These are phyloP conservation scores for Hirtodrosophila alboralis DNA, from an alignment of 2,888 invertebrate genomes.

Conservation along the genomic window DNA sequence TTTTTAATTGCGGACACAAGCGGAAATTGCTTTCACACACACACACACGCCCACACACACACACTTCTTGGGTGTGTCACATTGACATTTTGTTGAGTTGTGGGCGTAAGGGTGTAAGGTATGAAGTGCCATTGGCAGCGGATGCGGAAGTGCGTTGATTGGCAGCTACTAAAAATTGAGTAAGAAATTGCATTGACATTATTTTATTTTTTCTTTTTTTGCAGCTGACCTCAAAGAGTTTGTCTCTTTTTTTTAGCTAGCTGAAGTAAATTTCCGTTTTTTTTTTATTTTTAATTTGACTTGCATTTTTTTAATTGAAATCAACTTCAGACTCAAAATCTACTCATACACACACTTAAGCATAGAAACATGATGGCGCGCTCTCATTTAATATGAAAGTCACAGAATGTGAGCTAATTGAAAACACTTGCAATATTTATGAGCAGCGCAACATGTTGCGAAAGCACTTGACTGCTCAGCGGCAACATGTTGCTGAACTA, in stretches of 20 bases:
- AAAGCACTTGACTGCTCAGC: conserved; percentile 70
- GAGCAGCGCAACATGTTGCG: conserved; percentile 74
- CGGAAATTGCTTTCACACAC: conserved; percentile 75
- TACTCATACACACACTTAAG: conserved; percentile 9
- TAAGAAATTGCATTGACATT: conserved; percentile 48
- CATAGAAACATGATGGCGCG: conserved; percentile 41
- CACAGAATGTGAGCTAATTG: conserved; percentile 81
- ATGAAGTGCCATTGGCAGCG: background rate
- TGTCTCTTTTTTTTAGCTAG: conserved; percentile 56
- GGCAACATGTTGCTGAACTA: conserved; percentile 80
- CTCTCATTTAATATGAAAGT: conserved; percentile 79
- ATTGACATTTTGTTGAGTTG: conserved; percentile 43
- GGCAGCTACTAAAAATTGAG: conserved; percentile 33
- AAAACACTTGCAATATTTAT: conserved; percentile 83
- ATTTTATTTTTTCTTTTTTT: conserved; percentile 55
- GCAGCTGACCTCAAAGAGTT: conserved; percentile 53
- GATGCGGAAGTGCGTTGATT: conserved; percentile 74
- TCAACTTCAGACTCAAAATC: conserved; percentile 50
- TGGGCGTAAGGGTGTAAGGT: conserved; percentile 4
- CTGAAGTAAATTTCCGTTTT: conserved; percentile 14
- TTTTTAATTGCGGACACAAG: conserved; percentile 81
- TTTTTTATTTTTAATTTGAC: conserved; percentile 58
- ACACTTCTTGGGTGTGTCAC: conserved; percentile 6
- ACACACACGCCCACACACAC: conserved; percentile 23
- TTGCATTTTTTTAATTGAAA: conserved; percentile 72